These are phyloP conservation scores for Acrocephalus arundinaceus DNA, from an alignment of 2,113 vertebrate species.

Conservation along the genomic window DNA sequence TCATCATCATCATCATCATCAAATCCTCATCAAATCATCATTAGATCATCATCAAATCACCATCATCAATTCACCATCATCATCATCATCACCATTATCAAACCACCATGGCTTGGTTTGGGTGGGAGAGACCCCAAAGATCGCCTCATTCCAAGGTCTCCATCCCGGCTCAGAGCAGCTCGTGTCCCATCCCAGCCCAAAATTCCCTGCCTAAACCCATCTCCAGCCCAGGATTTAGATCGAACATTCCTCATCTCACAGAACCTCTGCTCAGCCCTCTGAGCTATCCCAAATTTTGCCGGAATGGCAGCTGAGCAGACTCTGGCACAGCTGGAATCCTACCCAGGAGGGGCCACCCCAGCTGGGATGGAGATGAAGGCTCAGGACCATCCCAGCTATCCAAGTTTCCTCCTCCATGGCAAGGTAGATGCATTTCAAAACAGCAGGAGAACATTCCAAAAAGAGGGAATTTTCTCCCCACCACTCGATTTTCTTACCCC, in stretches of 20 bases:
- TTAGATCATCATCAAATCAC: not conserved
- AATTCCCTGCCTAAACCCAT: not conserved
- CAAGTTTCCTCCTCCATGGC: not conserved
- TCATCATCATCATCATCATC: not conserved
- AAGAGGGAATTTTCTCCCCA: not conserved
- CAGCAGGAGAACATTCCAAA: not conserved
- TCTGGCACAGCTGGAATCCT: not conserved
- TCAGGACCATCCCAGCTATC: not conserved
- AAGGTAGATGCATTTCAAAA: not conserved
- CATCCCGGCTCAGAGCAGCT: fast-evolving
- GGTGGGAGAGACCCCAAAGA: too few relatives aligned
- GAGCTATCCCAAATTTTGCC: not conserved
- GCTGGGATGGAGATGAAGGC: not conserved
- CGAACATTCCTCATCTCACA: not conserved
- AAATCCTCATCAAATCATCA: not conserved
- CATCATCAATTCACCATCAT: too few relatives aligned
- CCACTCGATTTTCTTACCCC: fast-evolving
- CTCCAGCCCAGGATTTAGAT: not conserved
- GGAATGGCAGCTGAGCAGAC: not conserved
- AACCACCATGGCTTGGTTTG: not conserved
- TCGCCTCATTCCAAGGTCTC: not conserved
- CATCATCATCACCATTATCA: not conserved
- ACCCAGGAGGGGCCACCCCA: not conserved
- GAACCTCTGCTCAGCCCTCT: fast-evolving
- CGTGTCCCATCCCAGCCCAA: not conserved